Percentiles rank a stretch among this genome's conserved stretches.
Evolutionary conservation across 2,113 vertebrate genomes (phyloP).

Genomic region (Propithecus coquereli): DNA sequence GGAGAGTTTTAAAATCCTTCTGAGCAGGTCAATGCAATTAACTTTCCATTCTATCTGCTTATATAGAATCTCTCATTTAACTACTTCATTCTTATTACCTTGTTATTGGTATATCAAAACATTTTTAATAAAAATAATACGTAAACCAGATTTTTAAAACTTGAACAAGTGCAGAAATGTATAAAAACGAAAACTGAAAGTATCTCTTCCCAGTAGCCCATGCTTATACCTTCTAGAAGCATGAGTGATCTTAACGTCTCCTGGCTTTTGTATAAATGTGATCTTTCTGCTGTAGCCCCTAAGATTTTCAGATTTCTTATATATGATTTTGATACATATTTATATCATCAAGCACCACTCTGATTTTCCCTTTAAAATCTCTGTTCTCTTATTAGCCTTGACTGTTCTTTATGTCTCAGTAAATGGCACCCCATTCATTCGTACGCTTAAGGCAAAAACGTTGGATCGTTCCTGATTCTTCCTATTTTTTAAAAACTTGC

Average conservation of each 20-base stretch:
- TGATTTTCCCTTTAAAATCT: conserved; percentile 8
- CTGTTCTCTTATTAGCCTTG: neutral
- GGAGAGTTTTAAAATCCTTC: neutral
- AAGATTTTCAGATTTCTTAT: neutral
- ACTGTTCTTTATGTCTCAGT: neutral
- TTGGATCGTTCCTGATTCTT: neutral
- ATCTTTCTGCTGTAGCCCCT: neutral
- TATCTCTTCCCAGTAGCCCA: neutral
- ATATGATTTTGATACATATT: neutral
- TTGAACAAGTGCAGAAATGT: neutral
- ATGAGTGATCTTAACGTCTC: neutral
- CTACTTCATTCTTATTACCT: neutral
- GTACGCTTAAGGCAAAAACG: neutral
- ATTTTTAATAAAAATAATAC: neutral
- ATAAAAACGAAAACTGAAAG: neutral
- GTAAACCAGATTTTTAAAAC: neutral
- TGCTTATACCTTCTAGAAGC: neutral
- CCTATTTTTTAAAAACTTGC: neutral
- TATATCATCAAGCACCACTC: neutral
- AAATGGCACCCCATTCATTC: neutral
- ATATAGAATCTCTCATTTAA: neutral
- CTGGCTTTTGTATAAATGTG: neutral
- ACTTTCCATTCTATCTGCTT: conserved; percentile 12
- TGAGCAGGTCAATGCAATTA: neutral
- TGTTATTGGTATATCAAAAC: neutral